These are phyloP conservation scores for Picathartes gymnocephalus DNA, from an alignment of 2,113 vertebrate genomes.

Conservation along the genomic window DNA sequence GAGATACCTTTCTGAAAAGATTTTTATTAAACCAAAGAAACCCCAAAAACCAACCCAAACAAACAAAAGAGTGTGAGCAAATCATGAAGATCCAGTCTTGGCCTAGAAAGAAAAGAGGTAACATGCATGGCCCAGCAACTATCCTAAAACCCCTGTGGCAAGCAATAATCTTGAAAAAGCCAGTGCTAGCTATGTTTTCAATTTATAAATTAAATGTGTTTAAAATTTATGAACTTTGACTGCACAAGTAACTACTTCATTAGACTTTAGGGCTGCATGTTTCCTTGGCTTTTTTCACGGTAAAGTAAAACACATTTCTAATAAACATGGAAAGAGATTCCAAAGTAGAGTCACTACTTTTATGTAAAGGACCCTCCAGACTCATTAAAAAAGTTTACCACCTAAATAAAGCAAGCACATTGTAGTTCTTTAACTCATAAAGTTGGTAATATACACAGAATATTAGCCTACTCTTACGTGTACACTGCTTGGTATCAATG, in stretches of 20 bases:
- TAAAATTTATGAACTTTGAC: constrained; percentile 62
- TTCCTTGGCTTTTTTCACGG: not conserved
- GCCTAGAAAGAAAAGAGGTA: not conserved
- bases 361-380: constrained; percentile 57
- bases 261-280: constrained; percentile 38
- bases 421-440: constrained; percentile 57
- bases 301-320: constrained; percentile 59
- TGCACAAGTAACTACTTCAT: constrained; percentile 30
- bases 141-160: constrained; percentile 23
- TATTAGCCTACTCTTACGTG: constrained; percentile 19
- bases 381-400: constrained; percentile 68
- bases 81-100: not conserved
- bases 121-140: not conserved
- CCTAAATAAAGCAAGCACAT: constrained; percentile 58
- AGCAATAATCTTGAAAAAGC: constrained; percentile 47
- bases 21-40: not conserved
- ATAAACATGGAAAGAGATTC: constrained; percentile 54
- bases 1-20: not conserved
- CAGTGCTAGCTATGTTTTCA: constrained; percentile 20
- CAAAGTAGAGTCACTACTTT: constrained; percentile 56
- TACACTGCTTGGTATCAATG: not conserved
- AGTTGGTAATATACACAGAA: constrained; percentile 17
- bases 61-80: not conserved
- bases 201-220: constrained; percentile 49
- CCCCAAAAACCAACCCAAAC: not conserved